Conservation (phyloP, 2,797 vertebrate genomes). For the Coracias cyanogaster region DNA sequence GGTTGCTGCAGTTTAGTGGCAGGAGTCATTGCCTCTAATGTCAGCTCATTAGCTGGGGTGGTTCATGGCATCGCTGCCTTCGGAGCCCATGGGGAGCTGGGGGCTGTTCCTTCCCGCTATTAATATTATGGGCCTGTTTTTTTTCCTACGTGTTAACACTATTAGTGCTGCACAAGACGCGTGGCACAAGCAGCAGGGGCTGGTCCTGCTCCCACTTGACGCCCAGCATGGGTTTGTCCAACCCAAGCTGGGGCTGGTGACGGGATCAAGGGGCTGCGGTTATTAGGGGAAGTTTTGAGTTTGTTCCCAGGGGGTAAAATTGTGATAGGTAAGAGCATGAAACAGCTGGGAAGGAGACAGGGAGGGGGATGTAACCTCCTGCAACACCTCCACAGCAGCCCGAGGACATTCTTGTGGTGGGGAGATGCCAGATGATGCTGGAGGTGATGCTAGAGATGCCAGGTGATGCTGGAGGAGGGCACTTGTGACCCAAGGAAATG, state of each 20-base stretch:
- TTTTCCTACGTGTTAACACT: accelerated
- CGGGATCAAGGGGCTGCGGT: not conserved
- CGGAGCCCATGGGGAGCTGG: not conserved
- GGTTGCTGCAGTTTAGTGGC: not conserved
- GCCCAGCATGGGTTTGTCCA: not conserved
- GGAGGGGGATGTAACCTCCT: not conserved
- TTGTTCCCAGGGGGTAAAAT: not conserved
- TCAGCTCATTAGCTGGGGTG: not conserved
- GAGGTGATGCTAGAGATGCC: too few species aligned
- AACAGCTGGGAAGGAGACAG: not conserved
- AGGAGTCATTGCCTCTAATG: not conserved
- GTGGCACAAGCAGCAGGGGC: not conserved
- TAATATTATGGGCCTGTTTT: not conserved
- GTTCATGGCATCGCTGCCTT: not conserved
- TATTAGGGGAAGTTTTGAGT: not conserved
- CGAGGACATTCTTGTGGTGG: not conserved
- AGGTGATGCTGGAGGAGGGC: not conserved
- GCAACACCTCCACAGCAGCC: too few species aligned
- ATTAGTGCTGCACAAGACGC: not conserved
- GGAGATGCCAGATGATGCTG: not conserved
- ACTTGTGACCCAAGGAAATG: not conserved
- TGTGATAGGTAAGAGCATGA: not conserved
- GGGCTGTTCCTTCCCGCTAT: not conserved
- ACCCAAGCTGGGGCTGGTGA: not conserved
- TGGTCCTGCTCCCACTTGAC: not conserved